Base-by-base conservation (phyloP, 2,888 invertebrate species). In the Stratiomys singularior region DNA sequence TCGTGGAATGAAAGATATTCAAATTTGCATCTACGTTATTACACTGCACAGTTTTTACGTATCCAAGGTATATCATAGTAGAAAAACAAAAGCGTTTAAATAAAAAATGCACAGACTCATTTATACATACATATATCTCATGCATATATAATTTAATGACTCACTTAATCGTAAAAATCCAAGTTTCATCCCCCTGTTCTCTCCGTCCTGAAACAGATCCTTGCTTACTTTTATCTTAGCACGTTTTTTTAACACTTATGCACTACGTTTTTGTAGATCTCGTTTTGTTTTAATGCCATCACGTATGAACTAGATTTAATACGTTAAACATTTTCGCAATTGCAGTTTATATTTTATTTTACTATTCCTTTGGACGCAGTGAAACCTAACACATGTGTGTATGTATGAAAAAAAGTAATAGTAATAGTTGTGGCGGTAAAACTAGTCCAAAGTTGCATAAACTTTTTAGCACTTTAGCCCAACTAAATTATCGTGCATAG, bases 391-490 rank as follows among this genome's bases (percentile, higher is more conserved):
- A 15, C n/a, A 52, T 52, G 15, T 52, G 15, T 18, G 18, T n/a
- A 13, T 13, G 52, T 52, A 15, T 18, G 52, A 52, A 52, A 52
- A 52, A 37, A 52, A 13, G 52, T 52, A 52, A 52, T 3, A 13
- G 52, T 52, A 13, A 52, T 5, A 52, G 52, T 52, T 52, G 52
- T 52, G 18, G 37, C 37, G 3, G 9, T 37, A 5, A 37, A 37
- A 52, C n/a, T 52, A 52, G 52, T 52, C 15, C 52, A 52, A 52
- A 52, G 52, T 52, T 52, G 52, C 52, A 52, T 52, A 52, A 52
- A 52, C 52, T 52, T 52, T 52, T 52, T 52, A 52, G 15, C 52
- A 52, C 37, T 37, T 3, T 37, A 9, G 37, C 9, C 37, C 37
- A 37, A 9, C 3, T 37, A 37, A 37, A 37, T 37, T 37, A 37